Evolutionary conservation across 2,113 vertebrate species (phyloP), one percentile per base, ranked within the genome.

Genomic region (Bombycilla garrulus): DNA sequence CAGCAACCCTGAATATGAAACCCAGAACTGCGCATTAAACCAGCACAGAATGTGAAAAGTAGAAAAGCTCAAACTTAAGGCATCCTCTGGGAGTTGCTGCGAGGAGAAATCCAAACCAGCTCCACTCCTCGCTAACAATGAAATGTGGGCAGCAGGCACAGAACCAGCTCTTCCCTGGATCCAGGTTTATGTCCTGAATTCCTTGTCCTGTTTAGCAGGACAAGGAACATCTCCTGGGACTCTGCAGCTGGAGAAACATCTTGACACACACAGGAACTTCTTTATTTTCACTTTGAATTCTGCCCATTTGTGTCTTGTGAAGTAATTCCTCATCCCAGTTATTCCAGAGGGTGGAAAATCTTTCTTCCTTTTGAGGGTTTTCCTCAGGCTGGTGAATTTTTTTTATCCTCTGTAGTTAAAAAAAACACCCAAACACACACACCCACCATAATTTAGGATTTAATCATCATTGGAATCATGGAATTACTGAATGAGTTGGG

Each of bases 221-320:
- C 38, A 74, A 33, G 58, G 50, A 74, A 8, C 11, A 74, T 54
- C 65, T 78, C 82, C 69, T 62, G 70, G 51, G 62, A 42, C 47
- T 53, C 57, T 71, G 26, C 60, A 84, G 86, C 76, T 96, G 83
- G 25, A 74, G 81, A 90, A 95, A 92, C 61, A 48, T 48, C 82
- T 22, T 22, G 50, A 20, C 78, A 45, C 3, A 8, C 42, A 67
- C 69, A 87, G 42, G 24, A 76, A n/a, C 28, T 62, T 31, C 7
- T 42, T 53, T 36, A 21, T 76, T 58, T 29, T 9, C 67, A 3
- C 24, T 48, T 64, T 36, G 57, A 57, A 33, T 66, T 82, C 38
- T 35, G 51, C 40, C 42, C 14, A 1, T 53, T 42, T 25, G 31
- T 44, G 53, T 8, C 76, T 42, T 81, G 58, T 33, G 33, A 33